A percentile compares a stretch with the other conserved stretches of the same genome.
Conservation (phyloP, 2,113 vertebrate species). For the Tiliqua scincoides region DNA sequence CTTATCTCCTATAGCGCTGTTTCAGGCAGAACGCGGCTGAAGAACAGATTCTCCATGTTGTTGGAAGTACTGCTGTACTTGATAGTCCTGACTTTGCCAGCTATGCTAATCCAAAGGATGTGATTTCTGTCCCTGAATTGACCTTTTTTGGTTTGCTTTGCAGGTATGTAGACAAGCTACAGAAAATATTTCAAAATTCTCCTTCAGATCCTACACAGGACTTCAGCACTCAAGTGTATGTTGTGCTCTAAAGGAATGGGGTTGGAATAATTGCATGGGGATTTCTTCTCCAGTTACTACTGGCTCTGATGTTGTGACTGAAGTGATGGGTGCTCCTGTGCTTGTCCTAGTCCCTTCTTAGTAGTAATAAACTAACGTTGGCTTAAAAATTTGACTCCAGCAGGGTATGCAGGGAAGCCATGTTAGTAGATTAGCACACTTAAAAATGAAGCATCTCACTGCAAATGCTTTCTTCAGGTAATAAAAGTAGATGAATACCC, state of each 20-base stretch:
- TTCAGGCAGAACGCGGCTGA: too few species aligned
- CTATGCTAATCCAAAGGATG: neutral
- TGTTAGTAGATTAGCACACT: too few species aligned
- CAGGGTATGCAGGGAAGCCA: too few species aligned
- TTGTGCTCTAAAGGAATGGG: conserved; percentile 41
- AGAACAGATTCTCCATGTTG: too few species aligned
- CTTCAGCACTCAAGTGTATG: conserved; percentile 99
- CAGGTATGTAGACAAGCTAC: conserved; percentile 94
- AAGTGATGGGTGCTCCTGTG: neutral
- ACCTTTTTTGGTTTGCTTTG: neutral
- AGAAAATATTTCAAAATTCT: conserved; percentile 93
- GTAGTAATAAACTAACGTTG: neutral
- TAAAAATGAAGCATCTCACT: neutral
- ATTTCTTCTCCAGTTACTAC: neutral
- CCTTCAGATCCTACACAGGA: conserved; percentile 95
- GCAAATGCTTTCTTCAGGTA: neutral
- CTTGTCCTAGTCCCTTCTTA: too few species aligned
- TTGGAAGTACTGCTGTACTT: too few species aligned
- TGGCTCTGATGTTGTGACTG: too few species aligned
- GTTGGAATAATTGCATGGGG: neutral
- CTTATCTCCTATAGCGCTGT: too few species aligned
- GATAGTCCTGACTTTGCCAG: neutral
- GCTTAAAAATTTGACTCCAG: neutral
- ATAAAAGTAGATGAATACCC: neutral
- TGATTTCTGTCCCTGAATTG: neutral